Percentiles rank a stretch among this genome's conserved stretches.
Conservation (phyloP, 1,140 invertebrate species). For the Pteromalus puparum region DNA sequence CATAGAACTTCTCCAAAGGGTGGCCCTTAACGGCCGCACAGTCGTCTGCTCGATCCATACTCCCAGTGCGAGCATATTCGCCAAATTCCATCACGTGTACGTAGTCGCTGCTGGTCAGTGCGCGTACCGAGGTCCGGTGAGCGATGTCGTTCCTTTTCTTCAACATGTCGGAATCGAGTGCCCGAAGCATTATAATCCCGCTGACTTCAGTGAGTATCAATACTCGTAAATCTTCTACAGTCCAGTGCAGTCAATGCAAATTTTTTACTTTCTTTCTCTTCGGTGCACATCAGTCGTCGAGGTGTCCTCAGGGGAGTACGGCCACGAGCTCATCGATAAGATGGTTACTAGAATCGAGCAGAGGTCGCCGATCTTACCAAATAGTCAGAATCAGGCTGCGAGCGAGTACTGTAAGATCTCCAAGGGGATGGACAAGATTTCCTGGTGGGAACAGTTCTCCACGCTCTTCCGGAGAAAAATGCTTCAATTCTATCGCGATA, state of each 20-base stretch:
- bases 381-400: conserved; percentile 60
- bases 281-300: conserved; percentile 81
- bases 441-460: conserved; percentile 80
- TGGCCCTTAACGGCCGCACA: conserved; percentile 88
- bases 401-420: conserved; percentile 27
- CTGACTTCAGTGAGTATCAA: conserved; percentile 84
- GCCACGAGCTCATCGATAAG: conserved; percentile 77
- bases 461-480: conserved; percentile 82
- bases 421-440: conserved; percentile 73
- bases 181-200: conserved; percentile 87
- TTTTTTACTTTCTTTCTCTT: conserved; percentile 58
- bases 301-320: conserved; percentile 86
- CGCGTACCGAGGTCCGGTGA: conserved; percentile 82
- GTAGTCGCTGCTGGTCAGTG: conserved; percentile 85
- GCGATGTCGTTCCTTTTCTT: conserved; percentile 83
- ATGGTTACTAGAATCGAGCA: conserved; percentile 79
- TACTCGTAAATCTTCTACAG: conserved; percentile 71
- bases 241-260: conserved; percentile 66
- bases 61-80: conserved; percentile 87
- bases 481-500: conserved; percentile 83
- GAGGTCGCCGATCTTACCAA: conserved; percentile 76
- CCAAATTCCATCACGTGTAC: conserved; percentile 87
- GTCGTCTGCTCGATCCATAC: conserved; percentile 95
- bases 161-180: conserved; percentile 81
- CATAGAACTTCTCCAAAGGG: conserved; percentile 82